Conservation (phyloP, 2,888 invertebrate species). For the Meloe dianella region DNA sequence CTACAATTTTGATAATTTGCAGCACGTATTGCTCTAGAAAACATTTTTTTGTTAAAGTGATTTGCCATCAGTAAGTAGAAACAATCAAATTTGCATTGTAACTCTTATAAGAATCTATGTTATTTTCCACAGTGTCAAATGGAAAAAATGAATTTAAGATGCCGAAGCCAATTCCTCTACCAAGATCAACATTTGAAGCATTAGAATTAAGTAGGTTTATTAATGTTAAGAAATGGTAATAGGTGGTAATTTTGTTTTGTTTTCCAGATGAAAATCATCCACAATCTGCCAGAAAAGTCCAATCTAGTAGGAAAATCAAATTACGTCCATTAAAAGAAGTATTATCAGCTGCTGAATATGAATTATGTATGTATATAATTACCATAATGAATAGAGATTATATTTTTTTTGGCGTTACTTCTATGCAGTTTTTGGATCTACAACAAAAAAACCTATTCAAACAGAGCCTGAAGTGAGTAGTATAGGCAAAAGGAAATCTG, state of each 20-base stretch:
- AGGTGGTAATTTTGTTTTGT: neutral
- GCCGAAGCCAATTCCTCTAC: too few species aligned
- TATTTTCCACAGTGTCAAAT: too few species aligned
- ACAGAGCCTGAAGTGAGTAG: neutral
- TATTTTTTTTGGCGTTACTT: neutral
- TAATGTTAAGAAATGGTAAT: too few species aligned
- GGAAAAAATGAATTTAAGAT: too few species aligned
- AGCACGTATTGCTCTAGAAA: too few species aligned
- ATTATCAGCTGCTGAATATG: neutral
- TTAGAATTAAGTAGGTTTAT: too few species aligned
- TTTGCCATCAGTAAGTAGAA: too few species aligned
- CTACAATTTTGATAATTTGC: too few species aligned
- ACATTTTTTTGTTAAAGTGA: too few species aligned
- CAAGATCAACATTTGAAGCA: too few species aligned
- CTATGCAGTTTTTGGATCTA: neutral
- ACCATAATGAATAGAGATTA: neutral
- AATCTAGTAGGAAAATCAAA: neutral
- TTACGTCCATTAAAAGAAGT: constrained; percentile 4
- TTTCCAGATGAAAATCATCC: neutral
- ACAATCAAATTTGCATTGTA: too few species aligned
- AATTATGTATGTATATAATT: neutral
- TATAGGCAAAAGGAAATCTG: neutral
- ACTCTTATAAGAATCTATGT: too few species aligned
- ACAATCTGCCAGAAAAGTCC: neutral
- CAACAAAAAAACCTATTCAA: neutral